Percentiles rank a stretch among this genome's conserved stretches.
Conservation (phyloP, 2,113 vertebrate genomes). For the Amphiprion percula region DNA sequence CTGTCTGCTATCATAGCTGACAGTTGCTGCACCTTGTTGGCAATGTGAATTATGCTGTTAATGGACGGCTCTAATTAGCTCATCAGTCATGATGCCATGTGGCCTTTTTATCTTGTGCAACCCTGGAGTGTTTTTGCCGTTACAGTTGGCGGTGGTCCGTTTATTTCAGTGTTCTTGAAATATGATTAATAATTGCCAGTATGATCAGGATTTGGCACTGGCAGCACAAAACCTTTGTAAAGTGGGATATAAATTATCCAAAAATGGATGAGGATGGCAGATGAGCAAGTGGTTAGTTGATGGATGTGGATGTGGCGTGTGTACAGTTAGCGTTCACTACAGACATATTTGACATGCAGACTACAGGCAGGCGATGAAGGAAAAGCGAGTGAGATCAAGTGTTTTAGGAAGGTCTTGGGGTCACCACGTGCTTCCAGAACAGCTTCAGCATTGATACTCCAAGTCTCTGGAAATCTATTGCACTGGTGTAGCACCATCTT, state of each 20-base stretch:
- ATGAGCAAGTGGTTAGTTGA: not conserved
- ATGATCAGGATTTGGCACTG: not conserved
- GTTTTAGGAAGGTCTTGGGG: too few species aligned
- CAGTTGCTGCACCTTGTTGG: conserved; percentile 7
- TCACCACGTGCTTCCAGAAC: too few species aligned
- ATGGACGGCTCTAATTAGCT: not conserved
- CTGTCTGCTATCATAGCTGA: not conserved
- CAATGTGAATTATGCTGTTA: conserved; percentile 8
- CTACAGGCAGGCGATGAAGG: too few species aligned
- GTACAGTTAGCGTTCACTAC: not conserved
- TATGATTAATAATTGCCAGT: not conserved
- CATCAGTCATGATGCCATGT: conserved; percentile 6
- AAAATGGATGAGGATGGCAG: not conserved
- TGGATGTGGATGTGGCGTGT: not conserved
- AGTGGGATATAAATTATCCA: not conserved
- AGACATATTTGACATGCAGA: not conserved
- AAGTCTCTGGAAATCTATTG: too few species aligned
- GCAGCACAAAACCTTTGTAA: not conserved
- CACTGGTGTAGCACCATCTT: too few species aligned
- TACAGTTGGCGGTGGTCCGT: not conserved
- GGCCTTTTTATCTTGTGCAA: conserved; percentile 1
- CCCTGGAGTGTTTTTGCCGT: not conserved
- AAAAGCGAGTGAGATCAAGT: too few species aligned
- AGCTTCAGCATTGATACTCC: too few species aligned
- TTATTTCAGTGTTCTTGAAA: not conserved